phyloP scores from a whole-genome alignment of 1,140 invertebrate species.

The Oreohelix idahoensis region DNA sequence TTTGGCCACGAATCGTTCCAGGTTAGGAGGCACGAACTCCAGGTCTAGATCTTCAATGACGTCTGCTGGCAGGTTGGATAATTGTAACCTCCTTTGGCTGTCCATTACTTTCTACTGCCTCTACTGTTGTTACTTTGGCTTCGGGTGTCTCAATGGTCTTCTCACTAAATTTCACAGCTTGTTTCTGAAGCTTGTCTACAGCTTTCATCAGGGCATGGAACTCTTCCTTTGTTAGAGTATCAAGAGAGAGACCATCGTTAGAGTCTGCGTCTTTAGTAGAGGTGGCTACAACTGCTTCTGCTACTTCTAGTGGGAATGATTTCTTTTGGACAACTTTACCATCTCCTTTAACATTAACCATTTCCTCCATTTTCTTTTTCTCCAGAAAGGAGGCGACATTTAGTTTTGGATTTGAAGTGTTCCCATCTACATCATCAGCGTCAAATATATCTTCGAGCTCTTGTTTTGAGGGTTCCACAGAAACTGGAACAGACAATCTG shows the following conservation, averaged over 20 bases:
- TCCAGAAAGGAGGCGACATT: not conserved
- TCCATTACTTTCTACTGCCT: conserved; percentile 22
- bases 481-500: not conserved
- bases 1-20: conserved; percentile 16
- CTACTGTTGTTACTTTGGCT: not conserved
- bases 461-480: not conserved
- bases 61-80: not conserved
- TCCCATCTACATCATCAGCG: conserved; percentile 3
- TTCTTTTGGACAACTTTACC: conserved; percentile 31
- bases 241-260: conserved; percentile 12
- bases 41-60: not conserved
- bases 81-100: not conserved
- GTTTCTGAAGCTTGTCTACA: conserved; percentile 46
- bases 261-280: not conserved
- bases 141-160: conserved; percentile 10
- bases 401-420: not conserved
- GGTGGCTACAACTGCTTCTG: not conserved
- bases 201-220: conserved; percentile 44
- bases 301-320: not conserved
- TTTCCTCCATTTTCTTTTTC: conserved; percentile 35
- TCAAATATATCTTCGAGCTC: conserved; percentile 14
- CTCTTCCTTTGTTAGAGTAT: conserved; percentile 47
- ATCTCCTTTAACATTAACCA: conserved; percentile 24
- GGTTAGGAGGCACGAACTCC: not conserved
- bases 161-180: conserved; percentile 5